Evolutionary conservation across 2,888 invertebrate species (phyloP), one percentile per base, ranked within the genome.

Genomic region (Xestobium rufovillosum): DNA sequence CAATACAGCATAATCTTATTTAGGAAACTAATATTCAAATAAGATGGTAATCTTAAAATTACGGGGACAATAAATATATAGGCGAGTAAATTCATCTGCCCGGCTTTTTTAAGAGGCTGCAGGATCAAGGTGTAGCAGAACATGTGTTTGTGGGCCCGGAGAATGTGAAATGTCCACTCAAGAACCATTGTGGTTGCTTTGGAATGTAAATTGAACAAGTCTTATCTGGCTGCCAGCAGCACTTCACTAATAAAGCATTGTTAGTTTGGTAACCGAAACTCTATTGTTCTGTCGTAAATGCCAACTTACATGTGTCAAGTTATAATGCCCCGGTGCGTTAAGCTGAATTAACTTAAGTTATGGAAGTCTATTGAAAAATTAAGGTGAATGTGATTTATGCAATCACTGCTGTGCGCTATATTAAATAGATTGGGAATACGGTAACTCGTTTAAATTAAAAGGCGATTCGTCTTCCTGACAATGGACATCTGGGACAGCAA

Each of bases 141-240:
- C 23, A 19, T 19, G 23, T 19, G 23, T 19, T 19, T 19, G 56
- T 57, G 56, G 55, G 57, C 52, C 47, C 48, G 42, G 51, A 52
- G 56, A 60, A 61, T 59, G 57, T 60, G 54, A 59, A 59, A 57
- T 60, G 59, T 62, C 60, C 60, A 61, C 59, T 61, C 51, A 47
- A 52, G 51, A 53, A 51, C 59, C 57, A 59, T 60, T 58, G 59
- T 61, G 50, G 55, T 52, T 51, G 50, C 55, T 53, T 57, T 55
- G 60, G 63, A 64, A 64, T 64, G 61, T 62, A 63, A 64, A 64
- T 63, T 61, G 61, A 63, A 64, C 60, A 53, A 54, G 57, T 59
- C 59, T 63, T 61, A 61, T 62, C 61, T 61, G 51, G 48, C 53
- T 52, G 52, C 53, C 59, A 60, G 58, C 59, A 59, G 56, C 56